Base-by-base conservation (phyloP, 2,797 vertebrate genomes). In the Gymnocypris eckloni region DNA sequence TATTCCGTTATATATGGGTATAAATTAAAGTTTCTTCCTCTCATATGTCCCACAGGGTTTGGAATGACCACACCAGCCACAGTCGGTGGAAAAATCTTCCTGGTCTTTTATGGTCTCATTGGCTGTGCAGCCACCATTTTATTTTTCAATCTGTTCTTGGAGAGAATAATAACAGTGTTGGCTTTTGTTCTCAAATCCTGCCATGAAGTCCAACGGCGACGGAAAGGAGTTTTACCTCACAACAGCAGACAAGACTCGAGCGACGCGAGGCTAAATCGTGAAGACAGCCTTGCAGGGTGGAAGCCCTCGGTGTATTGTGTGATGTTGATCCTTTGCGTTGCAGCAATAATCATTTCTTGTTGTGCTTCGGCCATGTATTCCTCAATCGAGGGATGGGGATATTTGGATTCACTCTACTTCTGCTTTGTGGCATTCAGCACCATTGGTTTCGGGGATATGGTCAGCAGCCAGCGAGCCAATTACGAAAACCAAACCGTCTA, bases 341-440 rank as follows among this genome's bases (percentile, higher is more conserved):
- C 95, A 10, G 96, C 97, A 0, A 86, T 96, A 18, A 92, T 95
- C 6, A 92, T 97, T 82, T 97, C 96, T 85, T 97, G 96, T 89
- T 96, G 96, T 48, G 96, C 96, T 64, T 97, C 97, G 0, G 96
- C 94, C 82, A 95, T 97, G 95, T 97, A 96, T 88, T 93, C 95
- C 3, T 92, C 95, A 0, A 91, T 96, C 7, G 97, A 97, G 90
- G 96, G 95, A 79, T 97, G 97, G 97, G 95, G 92, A 90, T 97
- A 96, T 88, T 93, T 96, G 9, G 97, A 97, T 89, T 97, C 97
- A 0, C 94, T 97, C 80, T 97, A 97, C 90, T 97, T 97, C 89
- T 97, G 97, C 89, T 97, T 97, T 0, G 96, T 97, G 92, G 95
- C 96, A 71, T 97, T 97, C 90, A 97, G 96, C 90, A 97, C 97